Evolutionary conservation across 2,888 invertebrate genomes (phyloP), one percentile per base, ranked within the genome.

Genomic region (Automeris io): DNA sequence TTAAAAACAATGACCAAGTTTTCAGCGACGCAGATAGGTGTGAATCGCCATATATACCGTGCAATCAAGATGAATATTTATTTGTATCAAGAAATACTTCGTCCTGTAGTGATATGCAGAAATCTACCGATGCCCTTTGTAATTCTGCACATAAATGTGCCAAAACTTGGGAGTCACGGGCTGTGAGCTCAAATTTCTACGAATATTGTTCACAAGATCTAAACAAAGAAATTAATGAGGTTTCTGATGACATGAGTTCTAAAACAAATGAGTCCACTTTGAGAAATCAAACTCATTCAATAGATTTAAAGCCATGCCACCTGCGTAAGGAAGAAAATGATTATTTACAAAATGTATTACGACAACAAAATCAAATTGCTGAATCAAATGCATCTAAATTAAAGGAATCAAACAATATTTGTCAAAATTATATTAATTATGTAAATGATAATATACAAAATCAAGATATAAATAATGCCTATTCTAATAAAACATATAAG

Each of bases 21-120:
- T 65, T 45, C 3, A 47, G 35, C 13, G 37, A 46, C 0, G 3
- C 46, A 21, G 55, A 58, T 6, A 62, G 61, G 43, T 68, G 74
- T 49, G 80, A 79, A 31, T 85, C 83, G 11, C 78, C 80, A 1
- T 70, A 72, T 33, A 54, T 86, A 41, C 85, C 85, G 3, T 82
- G 80, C 25, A 86, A 85, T 58, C 85, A 86, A 69, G 65, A 76
- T 9, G 78, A 86, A 51, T 85, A 72, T 56, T 48, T 83, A 21
- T 59, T 64, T 40, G 72, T 78, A 41, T 75, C 79, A 0, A 64
- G 55, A 8, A 69, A 67, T 34, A 69, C 57, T 51, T 65, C 64
- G 11, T 26, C 44, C 8, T 53, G 49, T 4, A 60, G 51, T 43
- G 65, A 71, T 21, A 68, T 77, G 31, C 71, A 70, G 5, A 61